phyloP scores from a whole-genome alignment of 2,113 vertebrate species.

The Sus scrofa region T2T-Sscrofa CM000825.6:59578501-59579000 shows the following conservation, averaged over 20 bases:
- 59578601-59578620: not conserved
- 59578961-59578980: not conserved
- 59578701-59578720: conserved; percentile 22
- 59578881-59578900: not conserved
- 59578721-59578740: not conserved
- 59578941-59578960: not conserved
- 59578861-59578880: not conserved
- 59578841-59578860: not conserved
- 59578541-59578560: not conserved
- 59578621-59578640: not conserved
- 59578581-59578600: not conserved
- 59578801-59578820: not conserved
- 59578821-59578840: not conserved
- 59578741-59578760: not conserved
- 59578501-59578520: not conserved
- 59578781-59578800: not conserved
- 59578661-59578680: not conserved
- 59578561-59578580: not conserved
- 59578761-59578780: not conserved
- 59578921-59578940: conserved; percentile 10
- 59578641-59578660: not conserved
- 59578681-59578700: not conserved
- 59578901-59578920: not conserved
- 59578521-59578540: conserved; percentile 18
- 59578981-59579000: not conserved